Evolutionary conservation across 2,113 vertebrate genomes (phyloP), one percentile per base, ranked within the genome.

Genomic region (Carettochelys insculpta): DNA sequence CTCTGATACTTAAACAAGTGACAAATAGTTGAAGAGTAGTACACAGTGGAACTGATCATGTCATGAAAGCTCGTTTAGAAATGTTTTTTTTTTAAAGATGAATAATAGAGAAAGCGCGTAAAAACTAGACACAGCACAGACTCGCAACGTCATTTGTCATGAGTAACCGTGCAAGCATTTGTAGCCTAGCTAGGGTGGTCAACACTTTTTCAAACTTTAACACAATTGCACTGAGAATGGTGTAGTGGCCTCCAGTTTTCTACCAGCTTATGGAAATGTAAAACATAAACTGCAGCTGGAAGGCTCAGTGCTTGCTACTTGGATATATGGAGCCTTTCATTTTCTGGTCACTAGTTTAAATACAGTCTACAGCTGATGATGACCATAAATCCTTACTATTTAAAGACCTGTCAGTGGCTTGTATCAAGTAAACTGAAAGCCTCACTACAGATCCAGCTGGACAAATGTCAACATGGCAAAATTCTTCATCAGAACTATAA

Each of bases 21-120:
- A n/a, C n/a, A n/a, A n/a, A n/a, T n/a, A n/a, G n/a, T n/a, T 10
- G 10, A 89, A 50, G n/a, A 95, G 51, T 24, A 88, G 92, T 73
- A 43, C 79, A 47, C 29, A 77, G 43, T 80, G 43, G 9, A 86
- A 51, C 25, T 73, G 41, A 50, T 81, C 56, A 77, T 91, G 88
- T 77, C 58, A 61, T 83, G 89, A 92, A 20, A 87, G 75, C 58
- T 92, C 82, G 68, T 6, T 91, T 81, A 47, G 76, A 91, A 86
- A 78, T n/a, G n/a, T n/a, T n/a, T n/a, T n/a, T n/a, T n/a, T n/a
- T n/a, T n/a, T n/a, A n/a, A n/a, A 89, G 85, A 89, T 85, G 11
- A 50, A 43, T 43, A 43, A 24, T 43, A 43, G 38, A 43, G 41
- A 73, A 8, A 58, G 88, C 61, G 83, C n/a, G n/a, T 53, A 77